Evolutionary conservation across 2,113 vertebrate species (phyloP).

Genomic region (Galbula dea): DNA sequence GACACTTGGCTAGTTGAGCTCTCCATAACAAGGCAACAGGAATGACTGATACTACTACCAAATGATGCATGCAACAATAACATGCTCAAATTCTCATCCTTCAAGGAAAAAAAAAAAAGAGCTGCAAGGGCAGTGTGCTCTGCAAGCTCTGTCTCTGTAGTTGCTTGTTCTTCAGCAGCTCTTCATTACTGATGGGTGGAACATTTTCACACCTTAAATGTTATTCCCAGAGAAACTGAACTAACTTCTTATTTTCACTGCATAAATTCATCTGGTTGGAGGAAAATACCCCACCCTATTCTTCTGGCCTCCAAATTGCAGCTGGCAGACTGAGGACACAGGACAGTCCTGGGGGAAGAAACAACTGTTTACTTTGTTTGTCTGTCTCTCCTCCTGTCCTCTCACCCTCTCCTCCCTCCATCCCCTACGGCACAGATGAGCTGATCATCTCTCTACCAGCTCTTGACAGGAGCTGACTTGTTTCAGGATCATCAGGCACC

Average conservation of each 20-base stretch:
- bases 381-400: background rate
- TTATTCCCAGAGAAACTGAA: constrained; percentile 51
- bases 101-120: background rate
- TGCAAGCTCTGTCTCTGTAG: background rate
- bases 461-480: background rate
- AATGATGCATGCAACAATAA: background rate
- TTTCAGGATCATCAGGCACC: background rate
- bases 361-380: background rate
- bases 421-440: background rate
- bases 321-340: constrained; percentile 12
- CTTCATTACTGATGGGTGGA: background rate
- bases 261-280: constrained; percentile 39
- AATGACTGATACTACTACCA: background rate
- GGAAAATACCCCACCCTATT: constrained; percentile 42
- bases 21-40: background rate
- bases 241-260: constrained; percentile 6
- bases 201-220: constrained; percentile 47
- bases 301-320: constrained; percentile 29
- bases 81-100: background rate
- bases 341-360: constrained; percentile 2
- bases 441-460: background rate
- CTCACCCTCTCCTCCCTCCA: background rate
- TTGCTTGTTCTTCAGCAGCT: background rate
- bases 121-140: background rate
- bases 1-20: background rate